Conservation (phyloP, 2,113 vertebrate species). For the Amphiprion percula region DNA sequence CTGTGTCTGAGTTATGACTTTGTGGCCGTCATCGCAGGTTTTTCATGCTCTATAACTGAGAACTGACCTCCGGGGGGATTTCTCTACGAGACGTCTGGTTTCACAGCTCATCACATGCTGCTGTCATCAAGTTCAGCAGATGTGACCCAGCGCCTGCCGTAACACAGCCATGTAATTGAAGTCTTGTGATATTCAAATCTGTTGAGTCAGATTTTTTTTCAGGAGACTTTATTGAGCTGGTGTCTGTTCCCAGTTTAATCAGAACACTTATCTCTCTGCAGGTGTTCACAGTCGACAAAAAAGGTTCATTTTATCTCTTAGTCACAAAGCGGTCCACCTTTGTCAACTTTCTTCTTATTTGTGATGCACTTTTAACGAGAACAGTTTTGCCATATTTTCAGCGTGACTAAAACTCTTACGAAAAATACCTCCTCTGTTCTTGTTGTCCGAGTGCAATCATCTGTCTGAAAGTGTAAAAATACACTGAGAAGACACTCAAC, state of each 20-base stretch:
- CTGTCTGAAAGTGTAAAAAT: slow-evolving; percentile 1
- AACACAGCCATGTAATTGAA: slow-evolving; percentile 48
- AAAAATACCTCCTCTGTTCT: background rate
- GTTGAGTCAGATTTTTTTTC: background rate
- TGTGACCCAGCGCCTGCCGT: slow-evolving; percentile 47
- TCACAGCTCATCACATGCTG: slow-evolving; percentile 58
- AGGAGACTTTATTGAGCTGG: background rate
- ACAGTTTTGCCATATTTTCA: background rate
- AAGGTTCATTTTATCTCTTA: background rate
- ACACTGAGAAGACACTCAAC: background rate
- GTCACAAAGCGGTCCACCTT: background rate
- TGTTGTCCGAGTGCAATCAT: background rate
- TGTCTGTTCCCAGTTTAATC: background rate
- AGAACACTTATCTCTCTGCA: background rate
- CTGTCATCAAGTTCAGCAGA: slow-evolving; percentile 68
- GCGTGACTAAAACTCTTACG: background rate
- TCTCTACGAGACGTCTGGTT: slow-evolving; percentile 68
- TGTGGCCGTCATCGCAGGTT: slow-evolving; percentile 55
- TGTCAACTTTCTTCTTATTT: background rate
- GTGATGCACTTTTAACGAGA: background rate
- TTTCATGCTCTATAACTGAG: slow-evolving; percentile 56
- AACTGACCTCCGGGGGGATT: slow-evolving; percentile 65
- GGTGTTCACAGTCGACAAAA: background rate
- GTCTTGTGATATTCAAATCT: slow-evolving; percentile 45
- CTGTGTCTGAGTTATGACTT: slow-evolving; percentile 50